phyloP scores from a whole-genome alignment of 92 coral and sea anemone species.

The Epizoanthus rinbou region DNA sequence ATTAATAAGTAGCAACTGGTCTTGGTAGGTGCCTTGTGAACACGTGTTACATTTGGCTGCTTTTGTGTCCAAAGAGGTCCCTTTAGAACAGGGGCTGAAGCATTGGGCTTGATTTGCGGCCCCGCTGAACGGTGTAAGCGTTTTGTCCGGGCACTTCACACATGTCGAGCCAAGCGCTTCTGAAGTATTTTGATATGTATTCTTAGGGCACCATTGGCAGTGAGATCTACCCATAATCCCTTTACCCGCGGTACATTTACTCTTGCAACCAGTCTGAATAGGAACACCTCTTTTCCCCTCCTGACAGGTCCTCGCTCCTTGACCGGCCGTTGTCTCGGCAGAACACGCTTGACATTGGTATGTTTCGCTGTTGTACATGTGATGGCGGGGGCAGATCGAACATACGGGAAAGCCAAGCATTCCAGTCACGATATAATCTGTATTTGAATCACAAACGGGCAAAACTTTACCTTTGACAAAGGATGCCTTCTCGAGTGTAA shows the following conservation, averaged over 20 bases:
- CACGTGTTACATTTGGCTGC: constrained; percentile 49
- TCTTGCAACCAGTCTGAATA: constrained; percentile 39
- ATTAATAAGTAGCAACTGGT: too few relatives aligned
- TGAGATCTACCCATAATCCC: constrained; percentile 38
- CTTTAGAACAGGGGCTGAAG: constrained; percentile 55
- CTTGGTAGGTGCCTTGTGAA: constrained; percentile 61
- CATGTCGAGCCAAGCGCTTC: constrained; percentile 55
- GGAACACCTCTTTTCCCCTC: background rate
- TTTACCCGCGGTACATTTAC: constrained; percentile 61
- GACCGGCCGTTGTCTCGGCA: constrained; percentile 48
- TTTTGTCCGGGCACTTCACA: constrained; percentile 52
- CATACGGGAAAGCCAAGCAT: constrained; percentile 49
- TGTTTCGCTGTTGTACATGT: constrained; percentile 40
- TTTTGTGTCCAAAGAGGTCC: constrained; percentile 50
- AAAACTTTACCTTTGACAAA: background rate
- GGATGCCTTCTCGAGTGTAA: constrained; percentile 16
- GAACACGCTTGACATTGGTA: constrained; percentile 63
- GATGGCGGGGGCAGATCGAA: constrained; percentile 67
- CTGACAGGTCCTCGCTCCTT: constrained; percentile 47
- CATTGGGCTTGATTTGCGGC: constrained; percentile 53
- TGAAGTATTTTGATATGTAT: constrained; percentile 57
- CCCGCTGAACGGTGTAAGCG: constrained; percentile 61
- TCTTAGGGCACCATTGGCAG: constrained; percentile 71
- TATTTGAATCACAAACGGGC: background rate
- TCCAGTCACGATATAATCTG: constrained; percentile 13